phyloP scores from a whole-genome alignment of 2,797 vertebrate genomes.

The Sebastes kiyomatsui region DNA sequence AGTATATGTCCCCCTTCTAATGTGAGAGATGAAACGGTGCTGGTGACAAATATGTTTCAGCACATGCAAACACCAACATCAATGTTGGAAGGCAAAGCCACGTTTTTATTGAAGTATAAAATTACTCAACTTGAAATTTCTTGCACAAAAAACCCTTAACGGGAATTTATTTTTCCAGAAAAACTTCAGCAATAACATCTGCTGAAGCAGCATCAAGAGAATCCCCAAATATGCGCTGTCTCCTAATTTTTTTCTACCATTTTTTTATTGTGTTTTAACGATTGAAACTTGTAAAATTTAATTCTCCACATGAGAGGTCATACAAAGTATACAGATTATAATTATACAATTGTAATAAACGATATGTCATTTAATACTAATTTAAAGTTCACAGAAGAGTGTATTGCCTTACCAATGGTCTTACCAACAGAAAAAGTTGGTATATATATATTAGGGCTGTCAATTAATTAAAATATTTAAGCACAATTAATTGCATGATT shows the following conservation, averaged over 20 bases:
- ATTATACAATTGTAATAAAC: too few species aligned
- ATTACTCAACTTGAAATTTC: slow-evolving; percentile 9
- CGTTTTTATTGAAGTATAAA: slow-evolving; percentile 22
- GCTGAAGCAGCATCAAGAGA: background rate
- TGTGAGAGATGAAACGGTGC: slow-evolving; percentile 43
- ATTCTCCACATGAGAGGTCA: too few species aligned
- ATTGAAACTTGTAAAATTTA: too few species aligned
- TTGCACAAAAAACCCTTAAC: background rate
- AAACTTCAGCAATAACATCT: background rate
- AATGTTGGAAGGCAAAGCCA: background rate
- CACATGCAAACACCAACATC: slow-evolving; percentile 41
- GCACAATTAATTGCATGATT: too few species aligned
- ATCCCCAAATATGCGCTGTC: background rate
- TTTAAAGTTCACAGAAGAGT: too few species aligned
- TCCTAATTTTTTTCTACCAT: background rate
- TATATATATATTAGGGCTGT: too few species aligned
- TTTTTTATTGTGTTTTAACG: too few species aligned
- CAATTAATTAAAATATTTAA: too few species aligned
- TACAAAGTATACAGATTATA: too few species aligned
- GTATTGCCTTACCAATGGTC: too few species aligned
- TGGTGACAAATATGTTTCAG: slow-evolving; percentile 58
- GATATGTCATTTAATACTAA: too few species aligned
- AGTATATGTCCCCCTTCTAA: slow-evolving; percentile 63
- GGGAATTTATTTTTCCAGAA: background rate
- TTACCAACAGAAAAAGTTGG: too few species aligned